A percentile compares a stretch with the other conserved stretches of the same genome.
Conservation (phyloP, 2,797 vertebrate genomes). For the Lagothrix lagotricha region DNA sequence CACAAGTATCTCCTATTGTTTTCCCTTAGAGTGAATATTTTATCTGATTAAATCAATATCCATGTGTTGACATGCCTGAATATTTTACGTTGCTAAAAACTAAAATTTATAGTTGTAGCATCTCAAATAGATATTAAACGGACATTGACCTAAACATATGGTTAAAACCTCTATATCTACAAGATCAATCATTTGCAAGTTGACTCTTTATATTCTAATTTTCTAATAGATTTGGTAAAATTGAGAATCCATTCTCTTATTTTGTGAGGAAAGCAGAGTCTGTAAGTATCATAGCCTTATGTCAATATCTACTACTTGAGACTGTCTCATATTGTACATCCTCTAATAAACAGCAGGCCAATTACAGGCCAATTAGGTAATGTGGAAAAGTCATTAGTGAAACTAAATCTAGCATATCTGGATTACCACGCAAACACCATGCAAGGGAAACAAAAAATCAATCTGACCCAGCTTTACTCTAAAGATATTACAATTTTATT, state of each 20-base stretch:
- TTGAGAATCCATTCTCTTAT: slow-evolving; percentile 21
- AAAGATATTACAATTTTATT: slow-evolving; percentile 49
- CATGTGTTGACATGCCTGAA: neutral
- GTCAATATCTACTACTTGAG: slow-evolving; percentile 56
- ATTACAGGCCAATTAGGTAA: slow-evolving; percentile 74
- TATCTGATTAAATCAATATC: neutral
- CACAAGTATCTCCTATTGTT: neutral
- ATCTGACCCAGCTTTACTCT: slow-evolving; percentile 37
- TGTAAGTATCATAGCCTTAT: neutral
- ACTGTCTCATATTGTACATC: slow-evolving; percentile 50
- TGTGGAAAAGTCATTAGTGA: slow-evolving; percentile 64
- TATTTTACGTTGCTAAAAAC: slow-evolving; percentile 9
- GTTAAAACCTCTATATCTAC: neutral
- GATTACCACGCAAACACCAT: slow-evolving; percentile 62
- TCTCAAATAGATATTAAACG: neutral
- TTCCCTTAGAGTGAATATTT: neutral
- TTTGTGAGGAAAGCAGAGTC: neutral
- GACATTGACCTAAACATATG: slow-evolving; percentile 15
- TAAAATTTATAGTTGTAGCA: neutral
- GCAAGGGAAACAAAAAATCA: neutral
- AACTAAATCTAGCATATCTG: slow-evolving; percentile 56
- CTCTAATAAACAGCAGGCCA: slow-evolving; percentile 70
- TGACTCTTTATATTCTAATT: slow-evolving; percentile 10
- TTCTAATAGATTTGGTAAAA: slow-evolving; percentile 16
- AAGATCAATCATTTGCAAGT: neutral